phyloP scores from a whole-genome alignment of 2,888 invertebrate species.

The Mesochorus sp. region DNA sequence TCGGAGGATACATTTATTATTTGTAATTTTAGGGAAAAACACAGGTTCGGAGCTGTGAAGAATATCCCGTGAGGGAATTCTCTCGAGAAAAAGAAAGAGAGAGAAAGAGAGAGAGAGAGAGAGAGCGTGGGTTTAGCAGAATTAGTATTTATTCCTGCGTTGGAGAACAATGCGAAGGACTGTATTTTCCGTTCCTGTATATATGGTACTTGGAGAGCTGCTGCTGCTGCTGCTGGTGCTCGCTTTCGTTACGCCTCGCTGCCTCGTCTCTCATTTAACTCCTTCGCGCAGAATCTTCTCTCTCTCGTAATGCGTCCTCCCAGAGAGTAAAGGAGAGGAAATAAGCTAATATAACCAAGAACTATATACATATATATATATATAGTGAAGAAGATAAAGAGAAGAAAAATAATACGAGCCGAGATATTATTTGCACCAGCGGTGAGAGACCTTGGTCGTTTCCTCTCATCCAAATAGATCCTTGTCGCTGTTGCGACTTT shows the following conservation, averaged over 20 bases:
- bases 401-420: slow-evolving; percentile 11
- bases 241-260: slow-evolving; percentile 77
- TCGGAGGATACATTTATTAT: too few relatives aligned
- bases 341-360: too few relatives aligned
- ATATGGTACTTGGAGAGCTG: slow-evolving; percentile 66
- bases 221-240: too few relatives aligned
- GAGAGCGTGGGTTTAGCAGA: slow-evolving; percentile 74
- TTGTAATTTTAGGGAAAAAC: too few relatives aligned
- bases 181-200: slow-evolving; percentile 65
- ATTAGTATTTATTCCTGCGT: slow-evolving; percentile 77
- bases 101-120: slow-evolving; percentile 38
- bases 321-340: slow-evolving; percentile 42
- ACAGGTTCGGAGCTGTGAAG: too few relatives aligned
- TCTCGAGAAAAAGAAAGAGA: slow-evolving; percentile 34
- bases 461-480: slow-evolving; percentile 59
- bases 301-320: slow-evolving; percentile 13
- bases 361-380: background rate
- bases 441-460: slow-evolving; percentile 53
- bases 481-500: slow-evolving; percentile 26
- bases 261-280: slow-evolving; percentile 58
- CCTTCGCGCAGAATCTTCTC: slow-evolving; percentile 57
- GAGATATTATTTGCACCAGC: slow-evolving; percentile 38
- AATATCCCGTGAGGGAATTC: slow-evolving; percentile 44
- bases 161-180: slow-evolving; percentile 78
- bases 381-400: slow-evolving; percentile 11